Percentiles rank a stretch among this genome's conserved stretches.
phyloP scores from a whole-genome alignment of 2,888 invertebrate genomes.

The Lithophane leautieri region DNA sequence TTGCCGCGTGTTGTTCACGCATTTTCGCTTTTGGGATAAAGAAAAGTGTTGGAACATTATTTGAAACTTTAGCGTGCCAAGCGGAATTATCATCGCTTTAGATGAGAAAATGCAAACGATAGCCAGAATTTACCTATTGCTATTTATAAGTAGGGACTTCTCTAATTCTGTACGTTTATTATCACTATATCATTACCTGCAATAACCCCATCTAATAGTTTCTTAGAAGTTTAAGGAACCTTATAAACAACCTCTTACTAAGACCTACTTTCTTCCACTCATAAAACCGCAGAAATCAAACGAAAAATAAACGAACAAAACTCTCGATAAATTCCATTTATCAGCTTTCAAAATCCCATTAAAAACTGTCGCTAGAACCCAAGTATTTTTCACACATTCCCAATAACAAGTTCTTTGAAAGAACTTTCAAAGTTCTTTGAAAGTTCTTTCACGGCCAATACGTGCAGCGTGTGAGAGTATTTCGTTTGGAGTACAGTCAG shows the following conservation, averaged over 20 bases:
- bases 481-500: slow-evolving; percentile 49
- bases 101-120: background rate
- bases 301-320: slow-evolving; percentile 23
- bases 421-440: slow-evolving; percentile 45
- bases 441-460: slow-evolving; percentile 49
- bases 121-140: background rate
- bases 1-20: slow-evolving; percentile 52
- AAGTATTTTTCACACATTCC: slow-evolving; percentile 50
- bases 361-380: slow-evolving; percentile 40
- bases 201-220: background rate
- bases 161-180: background rate
- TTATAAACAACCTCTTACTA: background rate
- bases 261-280: background rate
- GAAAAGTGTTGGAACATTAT: slow-evolving; percentile 18
- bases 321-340: slow-evolving; percentile 52
- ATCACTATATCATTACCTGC: no score
- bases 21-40: slow-evolving; percentile 33
- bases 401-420: slow-evolving; percentile 51
- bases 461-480: slow-evolving; percentile 35
- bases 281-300: slow-evolving; percentile 20
- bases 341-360: slow-evolving; percentile 55
- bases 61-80: background rate
- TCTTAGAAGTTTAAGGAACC: background rate
- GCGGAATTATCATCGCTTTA: background rate
- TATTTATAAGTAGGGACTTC: background rate